phyloP scores from a whole-genome alignment of 2,888 invertebrate genomes.

The Drosophila nigritarsus region DNA sequence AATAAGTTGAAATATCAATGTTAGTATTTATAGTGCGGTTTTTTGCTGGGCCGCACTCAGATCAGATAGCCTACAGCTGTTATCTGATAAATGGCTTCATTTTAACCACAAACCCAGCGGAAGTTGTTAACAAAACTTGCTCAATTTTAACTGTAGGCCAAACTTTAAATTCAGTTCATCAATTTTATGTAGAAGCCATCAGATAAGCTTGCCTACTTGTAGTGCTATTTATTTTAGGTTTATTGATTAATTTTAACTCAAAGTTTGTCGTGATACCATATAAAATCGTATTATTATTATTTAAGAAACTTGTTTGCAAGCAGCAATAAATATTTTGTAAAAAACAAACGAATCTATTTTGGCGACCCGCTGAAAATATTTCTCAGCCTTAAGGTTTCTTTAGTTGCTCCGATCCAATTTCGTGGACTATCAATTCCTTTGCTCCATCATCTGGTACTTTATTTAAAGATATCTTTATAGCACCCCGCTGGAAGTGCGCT shows the following conservation, averaged over 20 bases:
- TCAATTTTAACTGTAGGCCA: slow-evolving; percentile 11
- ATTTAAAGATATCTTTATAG: not conserved
- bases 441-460: not conserved
- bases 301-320: not conserved
- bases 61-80: slow-evolving; percentile 47
- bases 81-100: slow-evolving; percentile 60
- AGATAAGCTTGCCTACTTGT: slow-evolving; percentile 10
- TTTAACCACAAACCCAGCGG: slow-evolving; percentile 34
- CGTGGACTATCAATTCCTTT: not conserved
- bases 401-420: not conserved
- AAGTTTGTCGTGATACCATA: not conserved
- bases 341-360: not conserved
- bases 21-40: slow-evolving; percentile 72
- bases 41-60: slow-evolving; percentile 9
- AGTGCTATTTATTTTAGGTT: slow-evolving; percentile 1
- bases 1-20: slow-evolving; percentile 73
- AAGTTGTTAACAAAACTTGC: slow-evolving; percentile 29
- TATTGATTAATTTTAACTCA: slow-evolving; percentile 1
- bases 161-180: slow-evolving; percentile 31
- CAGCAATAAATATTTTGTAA: not conserved
- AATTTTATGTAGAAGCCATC: slow-evolving; percentile 25
- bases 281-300: not conserved
- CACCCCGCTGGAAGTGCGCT: slow-evolving; percentile 3
- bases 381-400: not conserved
- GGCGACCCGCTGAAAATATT: not conserved